Evolutionary conservation across 2,797 vertebrate genomes (phyloP), one percentile per base, ranked within the genome.

Genomic region (Gephyroberyx darwinii): DNA sequence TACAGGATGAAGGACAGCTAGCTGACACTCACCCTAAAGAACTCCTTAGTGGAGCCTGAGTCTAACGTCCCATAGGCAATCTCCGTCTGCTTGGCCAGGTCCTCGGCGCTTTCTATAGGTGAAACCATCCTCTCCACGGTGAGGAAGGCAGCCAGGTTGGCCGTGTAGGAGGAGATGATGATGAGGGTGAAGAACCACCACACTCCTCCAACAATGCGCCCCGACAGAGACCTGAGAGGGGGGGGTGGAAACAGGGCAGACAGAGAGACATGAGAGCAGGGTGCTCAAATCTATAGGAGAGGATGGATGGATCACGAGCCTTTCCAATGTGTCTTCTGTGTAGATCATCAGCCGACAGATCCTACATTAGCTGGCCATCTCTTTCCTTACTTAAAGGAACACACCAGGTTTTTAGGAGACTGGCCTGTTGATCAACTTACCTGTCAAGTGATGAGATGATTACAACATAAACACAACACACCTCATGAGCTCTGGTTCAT

Each of bases 101-200:
- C 98, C 90, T 99, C 98, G 0, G 98, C 98, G 6, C 97, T 96
- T 90, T 99, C 98, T 71, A 99, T 99, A 6, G 98, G 98, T 58
- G 98, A 99, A 54, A 99, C 98, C 98, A 99, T 99, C 89, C 98
- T 96, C 88, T 99, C 98, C 93, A 99, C 98, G 4, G 98, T 99
- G 74, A 99, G 96, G 93, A 99, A 99, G 90, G 97, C 97, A 72
- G 97, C 97, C 66, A 99, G 95, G 92, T 99, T 99, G 85, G 98
- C 98, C 51, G 98, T 99, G 91, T 99, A 99, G 92, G 98, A 99
- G 76, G 98, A 99, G 94, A 99, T 99, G 91, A 99, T 99, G 93
- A 99, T 99, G 91, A 99, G 95, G 71, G 98, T 99, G 94, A 99
- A 99, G 93, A 99, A 99, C 98, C 98, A 99, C 97, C 98, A 99